Evolutionary conservation across 1,140 invertebrate genomes (phyloP).

Genomic region (Drosophila mojavensis): DNA sequence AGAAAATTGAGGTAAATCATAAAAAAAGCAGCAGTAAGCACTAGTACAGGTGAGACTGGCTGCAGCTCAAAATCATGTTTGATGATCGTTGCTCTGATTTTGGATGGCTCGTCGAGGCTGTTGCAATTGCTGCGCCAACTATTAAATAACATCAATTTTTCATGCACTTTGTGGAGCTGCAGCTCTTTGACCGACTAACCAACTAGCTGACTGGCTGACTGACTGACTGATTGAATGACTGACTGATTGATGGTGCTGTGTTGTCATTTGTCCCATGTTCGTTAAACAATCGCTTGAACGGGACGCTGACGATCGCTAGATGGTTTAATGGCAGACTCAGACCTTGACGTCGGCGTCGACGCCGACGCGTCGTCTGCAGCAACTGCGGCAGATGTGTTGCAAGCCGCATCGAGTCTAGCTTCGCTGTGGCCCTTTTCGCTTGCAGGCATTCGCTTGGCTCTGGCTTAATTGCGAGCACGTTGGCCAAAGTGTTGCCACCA

Average conservation of each 20-base stretch:
- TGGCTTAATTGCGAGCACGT: conserved; percentile 41
- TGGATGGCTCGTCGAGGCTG: conserved; percentile 6
- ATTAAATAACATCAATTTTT: conserved; percentile 48
- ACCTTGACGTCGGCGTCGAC: conserved; percentile 30
- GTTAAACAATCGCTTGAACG: conserved; percentile 36
- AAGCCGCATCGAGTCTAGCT: conserved; percentile 6
- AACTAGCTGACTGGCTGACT: conserved; percentile 7
- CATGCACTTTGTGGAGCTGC: conserved; percentile 44
- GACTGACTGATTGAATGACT: conserved; percentile 12
- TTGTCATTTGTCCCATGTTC: conserved; percentile 43
- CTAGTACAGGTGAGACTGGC: conserved; percentile 4
- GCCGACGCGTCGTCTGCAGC: not conserved
- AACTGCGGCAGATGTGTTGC: conserved; percentile 34
- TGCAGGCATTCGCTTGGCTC: conserved; percentile 26
- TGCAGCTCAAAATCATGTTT: conserved; percentile 10
- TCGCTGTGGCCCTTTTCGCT: conserved; percentile 39
- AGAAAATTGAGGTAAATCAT: conserved; percentile 11
- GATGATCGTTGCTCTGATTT: conserved; percentile 23
- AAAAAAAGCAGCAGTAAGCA: not conserved
- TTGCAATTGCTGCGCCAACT: conserved; percentile 38
- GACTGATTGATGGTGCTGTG: conserved; percentile 18
- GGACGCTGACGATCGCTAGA: conserved; percentile 24
- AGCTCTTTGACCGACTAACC: conserved; percentile 17
- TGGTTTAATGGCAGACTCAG: conserved; percentile 38
- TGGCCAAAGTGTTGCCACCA: conserved; percentile 46